These are phyloP conservation scores for Himalopsyche anomala DNA, from an alignment of 2,888 invertebrate species.

Conservation along the genomic window DNA sequence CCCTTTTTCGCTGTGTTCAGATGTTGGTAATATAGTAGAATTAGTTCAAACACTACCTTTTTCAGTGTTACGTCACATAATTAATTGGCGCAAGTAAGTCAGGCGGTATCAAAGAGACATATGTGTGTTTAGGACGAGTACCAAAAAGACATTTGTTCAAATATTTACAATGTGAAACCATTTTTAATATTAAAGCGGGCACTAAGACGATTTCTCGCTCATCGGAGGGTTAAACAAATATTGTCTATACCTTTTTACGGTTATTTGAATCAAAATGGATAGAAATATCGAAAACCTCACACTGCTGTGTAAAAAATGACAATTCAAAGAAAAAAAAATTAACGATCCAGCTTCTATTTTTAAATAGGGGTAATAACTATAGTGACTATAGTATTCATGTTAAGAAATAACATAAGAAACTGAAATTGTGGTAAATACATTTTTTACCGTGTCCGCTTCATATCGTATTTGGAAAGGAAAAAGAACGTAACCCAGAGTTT, in stretches of 20 bases:
- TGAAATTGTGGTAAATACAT: too few species aligned
- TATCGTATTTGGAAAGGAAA: too few species aligned
- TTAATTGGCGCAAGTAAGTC: slow-evolving; percentile 25
- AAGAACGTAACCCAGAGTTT: too few species aligned
- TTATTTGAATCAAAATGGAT: slow-evolving; percentile 27
- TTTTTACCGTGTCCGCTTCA: too few species aligned
- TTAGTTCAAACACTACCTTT: slow-evolving; percentile 9
- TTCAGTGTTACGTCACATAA: not conserved
- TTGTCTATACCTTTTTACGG: not conserved
- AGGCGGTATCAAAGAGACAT: slow-evolving; percentile 8
- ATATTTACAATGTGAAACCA: slow-evolving; percentile 18
- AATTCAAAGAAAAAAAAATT: not conserved
- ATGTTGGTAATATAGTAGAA: not conserved
- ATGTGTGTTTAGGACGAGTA: not conserved
- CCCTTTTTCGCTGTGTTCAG: not conserved
- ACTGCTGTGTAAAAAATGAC: not conserved
- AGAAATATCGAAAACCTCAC: not conserved
- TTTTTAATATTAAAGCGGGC: slow-evolving; percentile 32
- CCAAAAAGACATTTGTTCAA: slow-evolving; percentile 30
- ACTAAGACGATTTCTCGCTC: slow-evolving; percentile 7
- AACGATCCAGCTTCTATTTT: not conserved
- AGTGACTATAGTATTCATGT: too few species aligned
- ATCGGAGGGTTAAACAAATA: slow-evolving; percentile 11
- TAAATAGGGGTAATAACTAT: not conserved
- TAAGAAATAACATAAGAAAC: too few species aligned